Evolutionary conservation across 92 coral and sea anemone genomes (phyloP), one percentile per base, ranked within the genome.

Genomic region (Desmophyllum pertusum): DNA sequence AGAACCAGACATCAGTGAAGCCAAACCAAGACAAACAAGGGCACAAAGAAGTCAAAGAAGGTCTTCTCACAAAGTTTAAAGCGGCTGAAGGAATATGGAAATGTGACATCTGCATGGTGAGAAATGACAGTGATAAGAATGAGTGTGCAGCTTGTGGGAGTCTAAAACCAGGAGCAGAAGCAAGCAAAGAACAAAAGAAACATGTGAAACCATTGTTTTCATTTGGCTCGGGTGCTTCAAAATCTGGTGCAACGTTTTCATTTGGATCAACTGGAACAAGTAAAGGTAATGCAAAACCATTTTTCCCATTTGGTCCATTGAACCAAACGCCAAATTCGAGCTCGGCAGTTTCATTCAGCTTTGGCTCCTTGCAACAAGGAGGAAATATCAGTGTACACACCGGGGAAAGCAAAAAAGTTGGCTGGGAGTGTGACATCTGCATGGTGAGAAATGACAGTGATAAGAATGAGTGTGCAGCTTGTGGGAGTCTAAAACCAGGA

Each of bases 361-460:
- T 65, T 65, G 71, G 38, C 9, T 65, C 71, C 18, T 29, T 30
- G 21, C 25, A 29, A 2, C 71, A 35, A 35, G 39, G 19, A 33
- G 19, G 19, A 30, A 31, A 3, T 31, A 6, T 4, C 5, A 15
- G 19, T 66, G 21, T 7, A 30, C 38, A 0, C 2, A 3, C 71
- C 14, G 71, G 18, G 40, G 71, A 66, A 3, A 1, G 0, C 71
- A 66, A 1, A n/a, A n/a, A n/a, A n/a, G n/a, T n/a, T n/a, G n/a
- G n/a, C n/a, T 91, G 94, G 94, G 90, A 91, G 36, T 91, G 94
- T 53, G 86, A 77, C 13, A 52, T 39, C 1, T 91, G 94, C 51
- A 64, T 76, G 41, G 75, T 88, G 13, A 84, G 39, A 42, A 91
- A 91, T 65, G 81, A 31, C 59, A 70, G 64, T 11, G 85, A 91